phyloP scores from a whole-genome alignment of 2,888 invertebrate genomes.

The Morpho achilles region DNA sequence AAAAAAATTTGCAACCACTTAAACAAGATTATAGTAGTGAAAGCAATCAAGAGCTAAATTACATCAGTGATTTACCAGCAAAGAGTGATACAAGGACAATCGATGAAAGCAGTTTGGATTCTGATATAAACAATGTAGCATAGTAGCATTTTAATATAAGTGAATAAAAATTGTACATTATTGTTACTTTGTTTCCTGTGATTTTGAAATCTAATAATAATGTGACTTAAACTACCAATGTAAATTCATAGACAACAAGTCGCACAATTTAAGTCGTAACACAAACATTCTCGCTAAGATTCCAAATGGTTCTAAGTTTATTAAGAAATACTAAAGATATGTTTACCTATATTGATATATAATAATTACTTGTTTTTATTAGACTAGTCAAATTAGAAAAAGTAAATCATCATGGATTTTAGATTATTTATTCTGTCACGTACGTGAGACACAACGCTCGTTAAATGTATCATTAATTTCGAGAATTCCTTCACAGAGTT shows the following conservation, averaged over 20 bases:
- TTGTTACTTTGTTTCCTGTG: conserved; percentile 57
- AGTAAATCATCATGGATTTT: conserved; percentile 55
- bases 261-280: conserved; percentile 16
- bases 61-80: conserved; percentile 70
- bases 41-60: conserved; percentile 57
- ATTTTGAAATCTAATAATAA: conserved; percentile 35
- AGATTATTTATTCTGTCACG: conserved; percentile 65
- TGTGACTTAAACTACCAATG: conserved; percentile 33
- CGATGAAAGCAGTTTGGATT: conserved; percentile 55
- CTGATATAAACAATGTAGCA: conserved; percentile 57
- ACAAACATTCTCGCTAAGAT: conserved; percentile 22
- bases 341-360: conserved; percentile 33
- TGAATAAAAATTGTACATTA: conserved; percentile 44
- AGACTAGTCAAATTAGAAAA: conserved; percentile 75
- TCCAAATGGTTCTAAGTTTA: conserved; percentile 28
- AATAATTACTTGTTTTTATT: conserved; percentile 39
- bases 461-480: conserved; percentile 28
- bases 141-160: conserved; percentile 42
- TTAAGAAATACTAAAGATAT: conserved; percentile 23
- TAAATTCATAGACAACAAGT: conserved; percentile 32
- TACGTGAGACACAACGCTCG: conserved; percentile 24
- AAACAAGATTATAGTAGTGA: conserved; percentile 50
- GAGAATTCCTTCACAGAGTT: conserved; percentile 20
- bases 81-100: conserved; percentile 69
- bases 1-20: conserved; percentile 43